Conservation (phyloP, 2,888 invertebrate genomes). For the Venusia cambrica region DNA sequence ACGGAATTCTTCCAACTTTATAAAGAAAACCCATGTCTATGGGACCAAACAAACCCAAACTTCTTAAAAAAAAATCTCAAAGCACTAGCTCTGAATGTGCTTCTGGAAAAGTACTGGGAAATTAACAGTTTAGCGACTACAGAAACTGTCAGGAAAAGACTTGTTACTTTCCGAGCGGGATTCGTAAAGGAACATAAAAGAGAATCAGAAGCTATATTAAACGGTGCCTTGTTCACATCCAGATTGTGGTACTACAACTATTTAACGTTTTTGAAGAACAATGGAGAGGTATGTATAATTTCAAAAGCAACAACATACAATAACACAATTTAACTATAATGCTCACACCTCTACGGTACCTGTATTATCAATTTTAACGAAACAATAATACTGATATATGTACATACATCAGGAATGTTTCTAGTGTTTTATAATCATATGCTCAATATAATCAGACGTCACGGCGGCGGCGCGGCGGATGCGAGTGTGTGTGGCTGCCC, state of each 20-base stretch:
- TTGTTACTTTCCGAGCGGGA: conserved; percentile 1
- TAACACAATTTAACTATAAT: conserved; percentile 6
- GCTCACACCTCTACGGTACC: background rate
- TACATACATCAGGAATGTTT: background rate
- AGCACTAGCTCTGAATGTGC: conserved; percentile 13
- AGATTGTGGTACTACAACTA: conserved; percentile 10
- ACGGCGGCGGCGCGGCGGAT: background rate
- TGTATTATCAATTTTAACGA: background rate
- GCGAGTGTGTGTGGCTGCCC: background rate
- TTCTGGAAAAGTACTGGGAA: conserved; percentile 24
- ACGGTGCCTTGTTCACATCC: background rate
- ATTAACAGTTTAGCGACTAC: conserved; percentile 5
- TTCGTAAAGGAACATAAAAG: conserved; percentile 3
- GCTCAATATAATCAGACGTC: conserved; percentile 5
- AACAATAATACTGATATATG: background rate
- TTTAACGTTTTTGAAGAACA: conserved; percentile 7
- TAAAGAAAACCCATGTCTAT: conserved; percentile 20
- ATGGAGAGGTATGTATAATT: conserved; percentile 4
- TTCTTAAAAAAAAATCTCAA: conserved; percentile 2
- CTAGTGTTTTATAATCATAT: conserved; percentile 9
- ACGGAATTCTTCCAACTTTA: conserved; percentile 17
- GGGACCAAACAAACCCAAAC: conserved; percentile 12
- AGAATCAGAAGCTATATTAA: background rate
- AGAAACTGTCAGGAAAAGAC: conserved; percentile 5
- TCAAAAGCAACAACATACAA: background rate